Conservation (phyloP, 2,888 invertebrate species). For the Hypolimnas misippus region DNA sequence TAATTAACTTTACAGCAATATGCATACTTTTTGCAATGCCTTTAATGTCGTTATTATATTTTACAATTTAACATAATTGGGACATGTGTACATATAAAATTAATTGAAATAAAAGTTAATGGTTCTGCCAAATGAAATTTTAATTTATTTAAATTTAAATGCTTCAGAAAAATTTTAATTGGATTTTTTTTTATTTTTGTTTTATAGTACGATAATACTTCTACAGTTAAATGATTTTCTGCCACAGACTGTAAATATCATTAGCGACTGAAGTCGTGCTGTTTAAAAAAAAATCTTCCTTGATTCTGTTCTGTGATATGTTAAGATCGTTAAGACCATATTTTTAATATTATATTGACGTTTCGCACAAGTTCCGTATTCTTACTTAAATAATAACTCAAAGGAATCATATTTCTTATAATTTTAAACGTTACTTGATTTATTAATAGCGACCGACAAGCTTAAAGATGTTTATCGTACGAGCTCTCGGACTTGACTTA, state of each 20-base stretch:
- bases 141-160: not conserved
- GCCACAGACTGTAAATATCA: constrained; percentile 1
- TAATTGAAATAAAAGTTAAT: not conserved
- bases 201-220: too few relatives aligned
- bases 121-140: not conserved
- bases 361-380: constrained; percentile 40
- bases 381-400: constrained; percentile 40
- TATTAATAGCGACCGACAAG: constrained; percentile 45
- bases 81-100: not conserved
- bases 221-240: constrained; percentile 3
- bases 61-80: not conserved
- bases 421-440: constrained; percentile 44
- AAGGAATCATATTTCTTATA: constrained; percentile 40
- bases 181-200: too few relatives aligned
- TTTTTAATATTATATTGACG: constrained; percentile 37
- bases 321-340: constrained; percentile 27
- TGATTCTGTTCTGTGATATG: constrained; percentile 31
- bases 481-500: constrained; percentile 46
- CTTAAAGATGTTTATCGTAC: constrained; percentile 45
- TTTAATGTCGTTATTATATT: not conserved
- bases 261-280: constrained; percentile 22
- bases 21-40: not conserved
- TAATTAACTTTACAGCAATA: not conserved
- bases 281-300: constrained; percentile 32
- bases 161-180: too few relatives aligned